These are phyloP conservation scores for Microcaecilia unicolor DNA, from an alignment of 2,797 vertebrate species.

Conservation along the genomic window DNA sequence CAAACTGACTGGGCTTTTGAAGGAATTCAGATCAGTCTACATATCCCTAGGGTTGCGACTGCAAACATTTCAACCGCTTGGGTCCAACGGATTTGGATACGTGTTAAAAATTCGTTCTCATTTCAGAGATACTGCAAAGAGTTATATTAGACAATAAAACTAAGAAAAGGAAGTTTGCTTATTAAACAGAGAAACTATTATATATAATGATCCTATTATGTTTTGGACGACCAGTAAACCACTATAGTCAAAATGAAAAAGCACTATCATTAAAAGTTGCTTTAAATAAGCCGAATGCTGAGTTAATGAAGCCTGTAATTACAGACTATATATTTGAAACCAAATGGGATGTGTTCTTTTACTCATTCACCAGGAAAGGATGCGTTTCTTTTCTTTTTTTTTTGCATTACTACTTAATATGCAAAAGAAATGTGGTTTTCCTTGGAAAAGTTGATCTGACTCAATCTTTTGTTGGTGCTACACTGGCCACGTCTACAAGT, in stretches of 20 bases:
- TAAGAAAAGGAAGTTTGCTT: too few relatives aligned
- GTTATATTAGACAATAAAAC: too few relatives aligned
- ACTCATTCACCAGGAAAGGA: conserved; percentile 4
- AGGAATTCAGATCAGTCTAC: too few relatives aligned
- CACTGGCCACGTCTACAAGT: background rate
- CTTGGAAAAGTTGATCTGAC: conserved; percentile 11
- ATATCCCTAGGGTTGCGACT: too few relatives aligned
- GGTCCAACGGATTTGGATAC: too few relatives aligned
- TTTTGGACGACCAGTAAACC: background rate
- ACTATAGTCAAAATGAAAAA: conserved; percentile 5
- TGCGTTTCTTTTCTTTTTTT: too few relatives aligned
- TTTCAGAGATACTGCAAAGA: too few relatives aligned
- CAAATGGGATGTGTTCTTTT: conserved; percentile 42
- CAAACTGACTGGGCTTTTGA: too few relatives aligned
- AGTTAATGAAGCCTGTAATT: conserved; percentile 59
- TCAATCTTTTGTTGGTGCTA: background rate
- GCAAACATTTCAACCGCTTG: too few relatives aligned
- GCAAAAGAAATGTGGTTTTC: conserved; percentile 20
- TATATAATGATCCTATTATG: background rate
- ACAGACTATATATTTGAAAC: conserved; percentile 32
- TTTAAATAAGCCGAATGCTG: conserved; percentile 50
- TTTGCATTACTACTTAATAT: conserved; percentile 54
- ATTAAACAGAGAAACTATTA: too few relatives aligned
- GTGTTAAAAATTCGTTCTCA: too few relatives aligned
- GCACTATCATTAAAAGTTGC: conserved; percentile 26